Base-by-base conservation (phyloP, 2,797 vertebrate genomes). In the Sebastiscus albofasciatus region DNA sequence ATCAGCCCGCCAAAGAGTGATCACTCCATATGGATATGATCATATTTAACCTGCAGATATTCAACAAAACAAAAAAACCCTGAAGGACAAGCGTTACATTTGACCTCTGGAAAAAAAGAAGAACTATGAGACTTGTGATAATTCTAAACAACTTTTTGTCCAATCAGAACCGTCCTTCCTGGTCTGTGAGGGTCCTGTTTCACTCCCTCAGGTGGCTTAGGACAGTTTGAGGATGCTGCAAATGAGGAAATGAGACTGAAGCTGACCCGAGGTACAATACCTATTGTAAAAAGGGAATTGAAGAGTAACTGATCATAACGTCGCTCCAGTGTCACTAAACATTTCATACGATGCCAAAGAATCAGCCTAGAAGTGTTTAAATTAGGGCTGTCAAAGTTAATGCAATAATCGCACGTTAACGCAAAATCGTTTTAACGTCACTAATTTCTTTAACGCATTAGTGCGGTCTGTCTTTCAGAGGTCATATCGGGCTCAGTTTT, bases 201-300 rank as follows among this genome's bases (percentile, higher is more conserved):
- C 24, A 79, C 72, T 72, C 18, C 24, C n/a, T 59, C 2, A 4
- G 11, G 59, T 16, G 61, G 5, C 20, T 56, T 54, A 46, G 39
- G 75, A 79, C 71, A 29, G 52, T 84, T 67, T 83, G 68, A 80
- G 77, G 75, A 82, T 70, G 22, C 75, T 82, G 70, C 81, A 67
- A 84, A 89, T 84, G 84, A 84, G 87, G 87, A 93, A 91, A 83
- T 60, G 7, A 86, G 46, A 84, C 72, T 64, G 70, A 82, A 56
- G 55, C 76, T 71, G 73, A 84, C 62, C 20, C 62, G 52, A 80
- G 31, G 54, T 69, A 61, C 62, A 79, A 29, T 66, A 80, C 62
- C 62, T 82, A 0, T 66, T 52, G 58, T 73, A 81, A 46, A 89
- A 88, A 71, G 79, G 78, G 86, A 92, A 87, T 61, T 77, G 72